Evolutionary conservation across 2,888 invertebrate species (phyloP), one percentile per base, ranked within the genome.

Genomic region (Dorcus parallelipipedus): DNA sequence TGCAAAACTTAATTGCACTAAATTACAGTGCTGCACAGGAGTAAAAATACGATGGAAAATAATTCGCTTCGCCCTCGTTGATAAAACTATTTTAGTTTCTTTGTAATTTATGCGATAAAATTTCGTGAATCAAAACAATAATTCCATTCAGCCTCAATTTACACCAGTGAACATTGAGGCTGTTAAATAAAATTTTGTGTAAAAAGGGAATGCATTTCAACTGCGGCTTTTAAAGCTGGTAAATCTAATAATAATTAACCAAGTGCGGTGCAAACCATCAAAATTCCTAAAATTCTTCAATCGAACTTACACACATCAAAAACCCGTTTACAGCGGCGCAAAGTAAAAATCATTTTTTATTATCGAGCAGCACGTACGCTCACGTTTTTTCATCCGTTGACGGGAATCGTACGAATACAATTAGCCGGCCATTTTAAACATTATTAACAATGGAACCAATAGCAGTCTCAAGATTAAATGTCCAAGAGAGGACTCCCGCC

Each of bases 1-100:
- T 73, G 73, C 73, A 71, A 73, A 73, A 72, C 69, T 69, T 72
- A 73, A 73, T 72, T 73, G 68, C 65, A 64, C 66, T 64, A 72
- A 73, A 73, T 73, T 73, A 72, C 67, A 71, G 54, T 47, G 17
- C 48, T 26, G 47, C 45, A 45, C 45, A 45, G 45, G 45, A 45
- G 45, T 45, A 45, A 45, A 45, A 45, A 9, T 45, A 45, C 20
- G 45, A 45, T 23, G 45, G 45, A 45, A 45, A 45, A 45, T 45
- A 45, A 45, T 45, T 45, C 23, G 45, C 45, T 45, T 45, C 45
- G 45, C 45, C 45, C 45, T 45, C 45, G 45, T 45, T 45, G 45
- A 45, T 45, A 45, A 45, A 45, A 45, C 45, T 45, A 45, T 45
- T 45, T 45, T 45, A 17, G 9, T 45, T 45, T 45, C 45, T 45